Evolutionary conservation across 2,888 invertebrate species (phyloP), one percentile per base, ranked within the genome.

Genomic region (Buathra laborator): DNA sequence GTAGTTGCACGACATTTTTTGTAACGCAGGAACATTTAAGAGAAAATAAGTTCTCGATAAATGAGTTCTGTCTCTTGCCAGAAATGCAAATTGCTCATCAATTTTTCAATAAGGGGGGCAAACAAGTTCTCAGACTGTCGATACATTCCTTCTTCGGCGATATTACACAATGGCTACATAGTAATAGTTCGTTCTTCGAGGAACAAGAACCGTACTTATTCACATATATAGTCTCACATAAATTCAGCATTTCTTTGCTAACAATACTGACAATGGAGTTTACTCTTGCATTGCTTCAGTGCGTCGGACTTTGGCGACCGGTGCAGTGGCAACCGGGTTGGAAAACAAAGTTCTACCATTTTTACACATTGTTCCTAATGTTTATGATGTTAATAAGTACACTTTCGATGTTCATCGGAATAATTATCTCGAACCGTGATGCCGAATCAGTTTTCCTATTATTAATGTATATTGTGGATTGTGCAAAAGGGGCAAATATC

Each of bases 271-370:
- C 46, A 44, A 24, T 75, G 62, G 19, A 24, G 7, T 14, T 9
- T 19, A 48, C 24, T 9, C 53, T 81, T 12, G 10, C 37, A 1
- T 56, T 74, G 10, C 59, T 83, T 24, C 83, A 68, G 51, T 83
- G 37, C 24, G 75, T 86, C 51, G 86, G 86, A 24, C 71, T 86
- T 3, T 86, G 86, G 86, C 83, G 83, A 59, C 85, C 85, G 6
- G 64, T 77, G 5, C 75, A 85, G 14, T 86, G 86, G 86, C 5
- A n/a, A 7, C 12, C 66, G 1, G 75, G 83, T 37, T 86, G 83
- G 83, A 85, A 78, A 81, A 77, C 56, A 19, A 48, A 19, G 16
- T 24, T 86, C 7, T 85, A 85, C 24, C 16, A 67, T 24, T 32
- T 48, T 10, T 86, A 83, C 53, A 83, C 83, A 7, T 78, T 53